phyloP scores from a whole-genome alignment of 2,113 vertebrate species.

The Hiodon tergisus region DNA sequence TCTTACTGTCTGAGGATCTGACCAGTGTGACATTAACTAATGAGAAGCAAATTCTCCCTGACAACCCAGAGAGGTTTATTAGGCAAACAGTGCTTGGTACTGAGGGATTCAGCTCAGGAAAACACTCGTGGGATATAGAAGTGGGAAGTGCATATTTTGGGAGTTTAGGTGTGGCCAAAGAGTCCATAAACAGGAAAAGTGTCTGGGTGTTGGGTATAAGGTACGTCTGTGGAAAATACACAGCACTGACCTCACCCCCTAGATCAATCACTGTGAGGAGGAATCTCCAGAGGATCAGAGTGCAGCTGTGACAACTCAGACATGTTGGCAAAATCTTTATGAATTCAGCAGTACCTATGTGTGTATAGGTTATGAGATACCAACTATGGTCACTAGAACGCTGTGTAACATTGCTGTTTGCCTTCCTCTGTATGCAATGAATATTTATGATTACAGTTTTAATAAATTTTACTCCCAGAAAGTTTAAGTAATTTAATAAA shows the following conservation, averaged over 20 bases:
- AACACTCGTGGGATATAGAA: background rate
- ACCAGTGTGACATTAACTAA: background rate
- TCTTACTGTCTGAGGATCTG: background rate
- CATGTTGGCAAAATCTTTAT: too few species aligned
- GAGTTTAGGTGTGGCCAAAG: background rate
- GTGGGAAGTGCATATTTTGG: background rate
- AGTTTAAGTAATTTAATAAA: too few species aligned
- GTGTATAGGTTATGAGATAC: too few species aligned
- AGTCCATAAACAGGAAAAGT: slow-evolving; percentile 3
- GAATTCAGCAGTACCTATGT: too few species aligned
- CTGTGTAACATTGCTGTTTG: too few species aligned
- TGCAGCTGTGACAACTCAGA: background rate
- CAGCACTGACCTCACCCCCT: background rate
- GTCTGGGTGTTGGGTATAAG: background rate
- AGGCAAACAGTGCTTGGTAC: background rate
- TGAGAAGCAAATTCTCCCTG: background rate
- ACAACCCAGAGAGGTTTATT: background rate
- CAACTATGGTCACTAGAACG: too few species aligned
- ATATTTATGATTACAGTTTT: too few species aligned
- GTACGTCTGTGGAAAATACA: background rate
- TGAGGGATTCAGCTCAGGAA: background rate
- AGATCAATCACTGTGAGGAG: background rate
- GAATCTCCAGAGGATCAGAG: background rate
- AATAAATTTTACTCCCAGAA: too few species aligned
- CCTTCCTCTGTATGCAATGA: too few species aligned